Conservation (phyloP, 2,113 vertebrate species). For the Nothocercus julius region DNA sequence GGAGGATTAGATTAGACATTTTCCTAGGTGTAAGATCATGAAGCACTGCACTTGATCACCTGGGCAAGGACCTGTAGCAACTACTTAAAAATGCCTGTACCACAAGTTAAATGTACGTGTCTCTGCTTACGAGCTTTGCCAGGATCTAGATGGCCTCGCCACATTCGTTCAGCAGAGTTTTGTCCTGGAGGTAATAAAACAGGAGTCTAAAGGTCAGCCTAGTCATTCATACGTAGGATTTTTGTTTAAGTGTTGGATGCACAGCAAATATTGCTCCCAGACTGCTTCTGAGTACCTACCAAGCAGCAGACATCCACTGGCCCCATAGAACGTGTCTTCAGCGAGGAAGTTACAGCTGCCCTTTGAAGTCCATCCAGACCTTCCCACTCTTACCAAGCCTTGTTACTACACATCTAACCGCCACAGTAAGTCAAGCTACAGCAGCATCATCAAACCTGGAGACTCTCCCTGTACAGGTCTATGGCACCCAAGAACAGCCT, state of each 20-base stretch:
- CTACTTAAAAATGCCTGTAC: neutral
- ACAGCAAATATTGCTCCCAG: neutral
- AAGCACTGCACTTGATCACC: neutral
- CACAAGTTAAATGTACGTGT: neutral
- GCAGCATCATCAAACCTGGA: neutral
- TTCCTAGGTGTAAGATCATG: neutral
- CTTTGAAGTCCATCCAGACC: neutral
- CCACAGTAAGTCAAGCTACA: neutral
- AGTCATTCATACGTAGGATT: neutral
- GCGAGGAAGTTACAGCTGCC: accelerated
- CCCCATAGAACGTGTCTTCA: neutral
- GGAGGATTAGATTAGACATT: conserved; percentile 11
- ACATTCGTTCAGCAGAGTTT: neutral
- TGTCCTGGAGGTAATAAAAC: neutral
- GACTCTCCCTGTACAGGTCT: neutral
- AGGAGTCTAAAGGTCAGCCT: neutral
- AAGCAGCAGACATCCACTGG: neutral
- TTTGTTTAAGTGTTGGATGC: neutral
- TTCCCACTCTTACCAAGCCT: neutral
- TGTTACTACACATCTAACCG: neutral
- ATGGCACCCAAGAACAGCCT: neutral
- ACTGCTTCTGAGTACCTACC: neutral
- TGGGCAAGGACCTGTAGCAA: neutral
- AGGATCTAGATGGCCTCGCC: neutral
- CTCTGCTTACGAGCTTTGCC: neutral